Conservation (phyloP, 2,797 vertebrate species). For the Brotula barbata region DNA sequence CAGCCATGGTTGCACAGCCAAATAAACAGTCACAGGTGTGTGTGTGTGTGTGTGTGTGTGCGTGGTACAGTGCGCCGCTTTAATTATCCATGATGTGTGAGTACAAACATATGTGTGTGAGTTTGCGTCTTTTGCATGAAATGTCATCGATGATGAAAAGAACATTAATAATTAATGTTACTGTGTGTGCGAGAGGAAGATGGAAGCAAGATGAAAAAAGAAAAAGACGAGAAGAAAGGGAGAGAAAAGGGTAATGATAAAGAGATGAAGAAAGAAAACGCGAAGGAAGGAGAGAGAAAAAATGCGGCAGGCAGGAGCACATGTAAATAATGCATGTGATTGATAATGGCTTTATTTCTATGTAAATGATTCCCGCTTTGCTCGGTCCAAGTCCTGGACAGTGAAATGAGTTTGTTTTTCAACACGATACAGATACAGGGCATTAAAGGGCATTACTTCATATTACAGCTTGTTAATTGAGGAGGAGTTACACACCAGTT, state of each 20-base stretch:
- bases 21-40: slow-evolving; percentile 40
- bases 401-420: slow-evolving; percentile 44
- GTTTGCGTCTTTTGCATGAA: slow-evolving; percentile 38
- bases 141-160: slow-evolving; percentile 61
- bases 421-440: slow-evolving; percentile 22
- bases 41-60: slow-evolving; percentile 8
- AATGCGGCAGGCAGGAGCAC: slow-evolving; percentile 4
- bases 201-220: slow-evolving; percentile 1
- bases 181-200: slow-evolving; percentile 26
- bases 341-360: slow-evolving; percentile 53
- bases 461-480: slow-evolving; percentile 23
- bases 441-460: slow-evolving; percentile 37
- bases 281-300: slow-evolving; percentile 5
- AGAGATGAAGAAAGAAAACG: neutral
- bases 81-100: slow-evolving; percentile 53
- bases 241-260: slow-evolving; percentile 8
- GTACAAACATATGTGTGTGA: slow-evolving; percentile 19
- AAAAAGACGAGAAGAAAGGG: slow-evolving; percentile 1
- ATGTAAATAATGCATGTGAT: slow-evolving; percentile 62
- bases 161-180: slow-evolving; percentile 60
- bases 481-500: slow-evolving; percentile 21
- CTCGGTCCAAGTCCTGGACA: slow-evolving; percentile 27
- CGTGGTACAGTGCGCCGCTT: slow-evolving; percentile 23
- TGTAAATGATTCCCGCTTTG: slow-evolving; percentile 49
- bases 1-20: slow-evolving; percentile 44